phyloP scores from a whole-genome alignment of 2,113 vertebrate species.

The Pseudois nayaur region DNA sequence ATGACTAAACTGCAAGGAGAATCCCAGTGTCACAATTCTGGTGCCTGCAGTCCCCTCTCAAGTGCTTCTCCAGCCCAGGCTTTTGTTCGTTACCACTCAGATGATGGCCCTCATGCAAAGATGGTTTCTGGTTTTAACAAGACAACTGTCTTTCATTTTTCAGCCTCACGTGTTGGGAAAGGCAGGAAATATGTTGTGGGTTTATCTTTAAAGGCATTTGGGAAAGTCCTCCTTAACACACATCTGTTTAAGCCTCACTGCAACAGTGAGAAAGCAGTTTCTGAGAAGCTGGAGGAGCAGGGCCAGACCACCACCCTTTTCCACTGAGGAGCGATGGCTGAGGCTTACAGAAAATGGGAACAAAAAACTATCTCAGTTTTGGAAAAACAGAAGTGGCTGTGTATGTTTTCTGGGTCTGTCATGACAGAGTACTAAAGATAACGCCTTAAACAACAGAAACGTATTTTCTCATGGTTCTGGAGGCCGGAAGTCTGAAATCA shows the following conservation, averaged over 20 bases:
- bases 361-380: conserved; percentile 56
- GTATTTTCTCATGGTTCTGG: not conserved
- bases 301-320: conserved; percentile 70
- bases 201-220: conserved; percentile 94
- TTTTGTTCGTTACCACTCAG: conserved; percentile 90
- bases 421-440: not conserved
- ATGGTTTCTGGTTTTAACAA: conserved; percentile 84
- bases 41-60: conserved; percentile 91
- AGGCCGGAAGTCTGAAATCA: not conserved
- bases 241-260: conserved; percentile 96
- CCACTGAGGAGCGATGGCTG: conserved; percentile 78
- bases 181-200: conserved; percentile 92
- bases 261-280: conserved; percentile 86
- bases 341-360: conserved; percentile 52
- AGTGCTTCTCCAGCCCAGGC: conserved; percentile 90
- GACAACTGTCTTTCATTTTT: conserved; percentile 88
- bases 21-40: conserved; percentile 86
- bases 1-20: conserved; percentile 87
- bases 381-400: conserved; percentile 60
- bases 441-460: not conserved
- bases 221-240: conserved; percentile 95
- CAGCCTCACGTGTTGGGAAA: conserved; percentile 93
- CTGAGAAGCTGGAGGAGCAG: conserved; percentile 79
- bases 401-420: not conserved
- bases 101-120: conserved; percentile 88